Percentiles rank a stretch among this genome's conserved stretches.
Conservation (phyloP, 2,113 vertebrate genomes). For the Takifugu bimaculatus region DNA sequence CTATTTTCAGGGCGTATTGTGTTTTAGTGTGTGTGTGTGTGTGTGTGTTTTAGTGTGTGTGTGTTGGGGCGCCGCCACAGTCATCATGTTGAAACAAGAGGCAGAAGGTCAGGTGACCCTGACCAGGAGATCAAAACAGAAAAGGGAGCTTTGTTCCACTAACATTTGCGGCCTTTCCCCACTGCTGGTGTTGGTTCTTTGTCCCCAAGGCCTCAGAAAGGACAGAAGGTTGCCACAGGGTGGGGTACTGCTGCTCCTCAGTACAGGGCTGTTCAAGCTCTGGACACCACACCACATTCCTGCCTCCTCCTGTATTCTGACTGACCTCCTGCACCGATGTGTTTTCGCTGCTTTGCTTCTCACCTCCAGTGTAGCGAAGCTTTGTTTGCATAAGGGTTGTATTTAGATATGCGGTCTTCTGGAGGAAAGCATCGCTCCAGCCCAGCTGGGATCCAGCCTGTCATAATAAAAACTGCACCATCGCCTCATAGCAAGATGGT, state of each 20-base stretch:
- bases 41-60: neutral
- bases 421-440: too few relatives aligned
- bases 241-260: constrained; percentile 71
- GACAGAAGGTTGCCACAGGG: constrained; percentile 45
- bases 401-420: too few relatives aligned
- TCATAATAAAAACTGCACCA: too few relatives aligned
- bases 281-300: constrained; percentile 16
- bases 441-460: too few relatives aligned
- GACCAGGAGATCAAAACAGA: constrained; percentile 57
- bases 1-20: too few relatives aligned
- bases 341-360: too few relatives aligned
- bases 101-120: constrained; percentile 62
- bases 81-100: constrained; percentile 54
- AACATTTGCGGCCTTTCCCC: constrained; percentile 47
- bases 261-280: constrained; percentile 70
- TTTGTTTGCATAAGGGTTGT: too few relatives aligned
- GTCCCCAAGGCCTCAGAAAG: constrained; percentile 53
- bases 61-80: constrained; percentile 36
- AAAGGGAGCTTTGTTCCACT: constrained; percentile 64
- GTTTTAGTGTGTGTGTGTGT: neutral
- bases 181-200: constrained; percentile 57
- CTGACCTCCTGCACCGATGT: too few relatives aligned
- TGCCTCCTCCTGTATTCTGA: too few relatives aligned
- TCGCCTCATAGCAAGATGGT: too few relatives aligned
- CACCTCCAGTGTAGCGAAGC: too few relatives aligned